phyloP scores from a whole-genome alignment of 2,797 vertebrate species.

The Gymnothorax javanicus region DNA sequence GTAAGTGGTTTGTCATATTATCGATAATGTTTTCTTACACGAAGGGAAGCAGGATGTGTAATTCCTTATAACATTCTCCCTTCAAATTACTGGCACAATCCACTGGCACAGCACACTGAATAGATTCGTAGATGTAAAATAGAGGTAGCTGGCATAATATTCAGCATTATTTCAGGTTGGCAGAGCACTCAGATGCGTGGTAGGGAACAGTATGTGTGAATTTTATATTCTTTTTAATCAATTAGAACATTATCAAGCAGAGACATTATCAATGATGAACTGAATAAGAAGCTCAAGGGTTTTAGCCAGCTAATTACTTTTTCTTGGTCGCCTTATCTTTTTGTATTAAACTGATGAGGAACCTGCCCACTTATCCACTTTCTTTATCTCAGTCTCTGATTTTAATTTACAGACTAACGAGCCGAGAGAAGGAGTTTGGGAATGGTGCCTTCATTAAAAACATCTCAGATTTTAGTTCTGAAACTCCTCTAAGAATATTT shows the following conservation, averaged over 20 bases:
- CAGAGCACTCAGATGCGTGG: neutral
- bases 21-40: neutral
- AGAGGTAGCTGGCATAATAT: neutral
- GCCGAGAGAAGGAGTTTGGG: neutral
- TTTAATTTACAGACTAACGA: neutral
- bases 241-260: conserved; percentile 5
- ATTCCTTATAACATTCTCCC: neutral
- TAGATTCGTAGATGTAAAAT: neutral
- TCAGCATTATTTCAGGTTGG: neutral
- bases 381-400: neutral
- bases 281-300: neutral
- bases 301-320: neutral
- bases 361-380: neutral
- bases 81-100: too few relatives aligned
- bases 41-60: neutral
- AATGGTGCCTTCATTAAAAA: neutral
- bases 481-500: neutral
- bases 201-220: neutral
- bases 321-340: neutral
- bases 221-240: neutral
- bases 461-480: neutral
- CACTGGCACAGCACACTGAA: too few relatives aligned
- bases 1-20: neutral
- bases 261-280: neutral
- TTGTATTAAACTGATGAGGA: neutral